phyloP scores from a whole-genome alignment of 2,797 vertebrate species.

The Tragelaphus eurycerus region DNA sequence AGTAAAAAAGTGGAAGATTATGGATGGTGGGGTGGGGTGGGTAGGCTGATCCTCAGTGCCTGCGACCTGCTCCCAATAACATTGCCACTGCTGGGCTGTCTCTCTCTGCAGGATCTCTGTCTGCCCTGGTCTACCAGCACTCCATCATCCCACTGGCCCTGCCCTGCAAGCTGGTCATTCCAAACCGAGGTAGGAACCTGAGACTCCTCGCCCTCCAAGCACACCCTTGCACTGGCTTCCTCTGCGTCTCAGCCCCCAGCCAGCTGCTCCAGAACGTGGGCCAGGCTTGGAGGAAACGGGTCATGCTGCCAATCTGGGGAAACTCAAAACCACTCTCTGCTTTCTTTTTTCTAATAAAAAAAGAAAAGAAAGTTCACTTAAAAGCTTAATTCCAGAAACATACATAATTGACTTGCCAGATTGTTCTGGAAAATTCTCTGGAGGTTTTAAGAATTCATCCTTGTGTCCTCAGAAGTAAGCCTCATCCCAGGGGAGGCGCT shows the following conservation, averaged over 20 bases:
- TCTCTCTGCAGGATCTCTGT: constrained; percentile 90
- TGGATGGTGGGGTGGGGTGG: fast-evolving
- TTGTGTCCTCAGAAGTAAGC: not conserved
- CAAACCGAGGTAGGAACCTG: constrained; percentile 90
- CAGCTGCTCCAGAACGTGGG: not conserved
- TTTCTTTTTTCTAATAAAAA: constrained; percentile 3
- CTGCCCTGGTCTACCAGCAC: constrained; percentile 98
- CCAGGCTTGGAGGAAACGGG: not conserved
- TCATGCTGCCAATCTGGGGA: not conserved
- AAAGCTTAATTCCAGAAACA: not conserved
- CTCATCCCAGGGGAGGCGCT: not conserved
- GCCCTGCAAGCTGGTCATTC: constrained; percentile 97
- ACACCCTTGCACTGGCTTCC: not conserved
- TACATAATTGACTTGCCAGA: not conserved
- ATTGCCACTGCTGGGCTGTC: not conserved
- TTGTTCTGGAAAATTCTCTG: constrained; percentile 27
- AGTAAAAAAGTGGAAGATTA: not conserved
- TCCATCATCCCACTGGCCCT: constrained; percentile 97
- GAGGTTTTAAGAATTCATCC: not conserved
- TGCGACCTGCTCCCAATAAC: fast-evolving
- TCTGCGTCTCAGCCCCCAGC: not conserved
- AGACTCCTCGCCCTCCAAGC: not conserved
- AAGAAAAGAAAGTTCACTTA: constrained; percentile 4
- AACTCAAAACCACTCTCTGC: not conserved
- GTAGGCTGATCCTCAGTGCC: not conserved